Evolutionary conservation across 2,888 invertebrate species (phyloP).

Genomic region (Danaus chrysippus): DNA sequence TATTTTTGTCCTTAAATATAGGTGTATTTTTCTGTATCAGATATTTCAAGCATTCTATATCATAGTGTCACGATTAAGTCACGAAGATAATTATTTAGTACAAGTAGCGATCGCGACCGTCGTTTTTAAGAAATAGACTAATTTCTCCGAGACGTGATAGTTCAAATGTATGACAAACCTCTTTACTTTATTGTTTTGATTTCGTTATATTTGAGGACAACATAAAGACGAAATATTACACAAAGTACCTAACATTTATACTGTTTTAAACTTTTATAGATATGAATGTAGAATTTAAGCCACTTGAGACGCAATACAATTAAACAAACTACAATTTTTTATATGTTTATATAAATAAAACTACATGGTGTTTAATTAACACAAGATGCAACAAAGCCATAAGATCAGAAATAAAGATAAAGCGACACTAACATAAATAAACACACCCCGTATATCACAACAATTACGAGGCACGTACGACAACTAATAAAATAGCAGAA

Average conservation of each 20-base stretch:
- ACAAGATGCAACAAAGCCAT: neutral
- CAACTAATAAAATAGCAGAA: constrained; percentile 74
- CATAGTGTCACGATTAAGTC: constrained; percentile 18
- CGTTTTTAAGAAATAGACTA: constrained; percentile 49
- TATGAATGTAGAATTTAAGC: no score
- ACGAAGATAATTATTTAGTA: constrained; percentile 53
- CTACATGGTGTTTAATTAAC: no score
- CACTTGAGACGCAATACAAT: no score
- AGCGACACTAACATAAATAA: constrained; percentile 17
- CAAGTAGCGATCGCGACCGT: constrained; percentile 50
- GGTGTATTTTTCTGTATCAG: no score
- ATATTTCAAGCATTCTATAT: no score
- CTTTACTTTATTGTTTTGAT: constrained; percentile 6
- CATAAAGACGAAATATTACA: no score
- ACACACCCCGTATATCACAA: constrained; percentile 39
- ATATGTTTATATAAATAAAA: no score
- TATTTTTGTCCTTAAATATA: no score
- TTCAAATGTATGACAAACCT: constrained; percentile 17
- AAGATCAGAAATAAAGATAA: neutral
- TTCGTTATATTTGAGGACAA: no score
- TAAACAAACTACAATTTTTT: no score
- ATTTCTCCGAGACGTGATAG: constrained; percentile 47
- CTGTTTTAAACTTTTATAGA: no score
- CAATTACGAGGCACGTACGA: constrained; percentile 66
- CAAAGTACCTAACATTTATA: no score